phyloP scores from a whole-genome alignment of 2,888 invertebrate genomes.

The Plebejus argus region DNA sequence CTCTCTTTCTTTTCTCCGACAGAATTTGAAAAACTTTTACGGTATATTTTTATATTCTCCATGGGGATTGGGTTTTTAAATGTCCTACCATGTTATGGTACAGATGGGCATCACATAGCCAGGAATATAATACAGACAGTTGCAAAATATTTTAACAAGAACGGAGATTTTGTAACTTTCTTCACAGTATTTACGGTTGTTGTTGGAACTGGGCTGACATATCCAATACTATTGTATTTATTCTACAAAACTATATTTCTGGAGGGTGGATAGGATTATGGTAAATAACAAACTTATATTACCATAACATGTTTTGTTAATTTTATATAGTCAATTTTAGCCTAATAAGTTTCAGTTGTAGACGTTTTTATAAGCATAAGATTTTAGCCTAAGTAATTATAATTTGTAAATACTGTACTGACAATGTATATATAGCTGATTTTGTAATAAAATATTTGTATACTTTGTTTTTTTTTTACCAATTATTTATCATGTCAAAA shows the following conservation, averaged over 20 bases:
- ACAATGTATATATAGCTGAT: conserved; percentile 28
- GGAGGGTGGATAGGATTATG: conserved; percentile 47
- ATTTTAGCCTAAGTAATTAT: conserved; percentile 13
- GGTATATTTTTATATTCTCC: conserved; percentile 92
- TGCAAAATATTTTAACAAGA: conserved; percentile 80
- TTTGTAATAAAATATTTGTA: conserved; percentile 30
- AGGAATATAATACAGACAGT: conserved; percentile 84
- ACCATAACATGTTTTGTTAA: background rate
- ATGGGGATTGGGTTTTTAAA: conserved; percentile 95
- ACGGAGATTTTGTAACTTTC: conserved; percentile 78
- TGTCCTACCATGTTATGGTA: conserved; percentile 94
- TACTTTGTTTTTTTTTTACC: background rate
- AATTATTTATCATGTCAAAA: background rate
- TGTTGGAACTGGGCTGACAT: conserved; percentile 87
- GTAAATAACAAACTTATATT: background rate
- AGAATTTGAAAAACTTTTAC: conserved; percentile 85
- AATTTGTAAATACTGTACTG: conserved; percentile 30
- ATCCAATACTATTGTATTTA: conserved; percentile 80
- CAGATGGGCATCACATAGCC: conserved; percentile 96
- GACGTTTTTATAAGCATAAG: background rate
- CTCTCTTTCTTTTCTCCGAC: conserved; percentile 84
- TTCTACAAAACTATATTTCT: conserved; percentile 66
- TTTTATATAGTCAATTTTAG: background rate
- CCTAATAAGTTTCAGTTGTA: background rate
- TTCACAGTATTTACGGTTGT: conserved; percentile 84